phyloP scores from a whole-genome alignment of 2,888 invertebrate species.

The Polymixis lichenea region DNA sequence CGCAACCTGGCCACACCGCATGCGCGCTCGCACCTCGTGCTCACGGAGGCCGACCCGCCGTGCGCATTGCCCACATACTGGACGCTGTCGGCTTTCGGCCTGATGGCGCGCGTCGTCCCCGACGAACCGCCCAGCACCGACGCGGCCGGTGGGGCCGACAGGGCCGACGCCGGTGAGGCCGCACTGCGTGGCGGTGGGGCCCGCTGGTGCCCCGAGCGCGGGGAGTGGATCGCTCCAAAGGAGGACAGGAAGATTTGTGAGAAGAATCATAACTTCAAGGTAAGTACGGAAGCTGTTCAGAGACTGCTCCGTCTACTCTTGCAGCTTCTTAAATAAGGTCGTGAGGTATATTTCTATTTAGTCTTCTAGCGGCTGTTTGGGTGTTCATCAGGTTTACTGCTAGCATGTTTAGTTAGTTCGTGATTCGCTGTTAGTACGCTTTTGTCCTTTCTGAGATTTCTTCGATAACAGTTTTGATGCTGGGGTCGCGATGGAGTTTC shows the following conservation, averaged over 20 bases:
- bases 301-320: too few species aligned
- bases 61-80: slow-evolving; percentile 32
- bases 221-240: too few species aligned
- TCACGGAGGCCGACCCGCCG: slow-evolving; percentile 31
- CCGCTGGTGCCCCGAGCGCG: neutral
- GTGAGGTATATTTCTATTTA: too few species aligned
- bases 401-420: too few species aligned
- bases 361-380: too few species aligned
- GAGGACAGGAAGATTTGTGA: slow-evolving; percentile 9
- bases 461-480: neutral
- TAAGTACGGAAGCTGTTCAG: neutral
- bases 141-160: neutral
- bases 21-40: slow-evolving; percentile 13
- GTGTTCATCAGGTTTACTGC: too few species aligned
- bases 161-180: neutral
- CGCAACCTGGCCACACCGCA: accelerated
- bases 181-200: accelerated
- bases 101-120: slow-evolving; percentile 2
- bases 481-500: neutral
- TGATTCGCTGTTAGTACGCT: too few species aligned
- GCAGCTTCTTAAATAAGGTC: too few species aligned
- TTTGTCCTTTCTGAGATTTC: neutral
- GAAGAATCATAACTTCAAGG: slow-evolving; percentile 26
- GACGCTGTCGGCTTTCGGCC: neutral
- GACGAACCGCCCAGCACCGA: neutral